Evolutionary conservation across 2,113 vertebrate genomes (phyloP), one percentile per base, ranked within the genome.

Genomic region (Dromaius novaehollandiae): DNA sequence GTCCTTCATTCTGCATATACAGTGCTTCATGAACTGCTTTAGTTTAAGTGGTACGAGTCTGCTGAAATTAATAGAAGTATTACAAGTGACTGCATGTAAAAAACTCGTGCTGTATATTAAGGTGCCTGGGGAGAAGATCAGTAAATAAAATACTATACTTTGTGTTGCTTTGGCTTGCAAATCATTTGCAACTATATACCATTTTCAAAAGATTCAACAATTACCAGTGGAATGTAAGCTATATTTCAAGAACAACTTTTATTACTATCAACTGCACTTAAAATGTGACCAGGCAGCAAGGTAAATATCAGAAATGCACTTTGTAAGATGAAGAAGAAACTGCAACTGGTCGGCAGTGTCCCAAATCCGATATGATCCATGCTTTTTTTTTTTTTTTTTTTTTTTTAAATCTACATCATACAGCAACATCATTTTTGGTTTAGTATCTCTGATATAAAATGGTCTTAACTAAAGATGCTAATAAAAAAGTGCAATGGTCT

Each of bases 41-140:
- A n/a, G n/a, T n/a, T n/a, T 61, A 38, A 75, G 5, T n/a, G 18
- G 25, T 18, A 75, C 44, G 55, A 81, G 38, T 25, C 38, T 55
- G 19, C 18, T 82, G 42, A 65, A 82, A 82, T 77, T 11, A 48
- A 21, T 46, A 26, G 18, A 68, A 36, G 14, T 36, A n/a, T 25
- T 73, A n/a, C 36, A n/a, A 25, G 9, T 64, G 21, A 64, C n/a
- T 60, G 18, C 10, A 64, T 1, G 1, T 38, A 38, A 64, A 76
- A 18, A 24, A 34, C 5, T 58, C 48, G 36, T 15, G 20, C 55
- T 53, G 22, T 13, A 42, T 11, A 46, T 13, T n/a, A 75, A 80
- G 11, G 24, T 60, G 11, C 0, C 0, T 28, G 6, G 40, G 30
- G 7, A 77, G 8, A 84, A 44, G 6, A 46, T 9, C 6, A 46